Conservation (phyloP, 2,888 invertebrate species). For the Drosophila limbata region DNA sequence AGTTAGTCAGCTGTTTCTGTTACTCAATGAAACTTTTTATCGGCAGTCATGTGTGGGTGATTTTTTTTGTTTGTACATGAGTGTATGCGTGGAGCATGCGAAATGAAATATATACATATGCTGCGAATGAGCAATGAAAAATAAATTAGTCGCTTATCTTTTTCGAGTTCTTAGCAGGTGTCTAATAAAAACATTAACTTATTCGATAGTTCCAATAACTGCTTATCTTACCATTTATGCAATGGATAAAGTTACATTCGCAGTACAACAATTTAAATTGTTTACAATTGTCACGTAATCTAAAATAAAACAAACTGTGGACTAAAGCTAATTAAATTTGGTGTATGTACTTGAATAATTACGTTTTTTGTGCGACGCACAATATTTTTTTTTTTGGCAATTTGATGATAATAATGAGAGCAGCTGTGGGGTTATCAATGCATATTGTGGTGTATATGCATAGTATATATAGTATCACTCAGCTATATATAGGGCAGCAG, state of each 20-base stretch:
- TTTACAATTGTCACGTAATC: constrained; percentile 28
- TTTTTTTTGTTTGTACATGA: constrained; percentile 1
- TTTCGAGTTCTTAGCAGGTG: constrained; percentile 7
- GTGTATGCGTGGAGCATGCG: background rate
- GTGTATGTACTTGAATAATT: constrained; percentile 5
- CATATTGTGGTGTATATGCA: constrained; percentile 21
- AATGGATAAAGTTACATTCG: constrained; percentile 3
- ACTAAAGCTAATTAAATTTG: background rate
- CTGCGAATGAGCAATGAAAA: background rate
- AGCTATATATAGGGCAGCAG: constrained; percentile 26
- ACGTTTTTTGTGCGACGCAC: constrained; percentile 1
- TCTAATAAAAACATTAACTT: constrained; percentile 15
- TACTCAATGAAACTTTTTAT: constrained; percentile 62
- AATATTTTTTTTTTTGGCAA: constrained; percentile 32
- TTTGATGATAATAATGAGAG: constrained; percentile 39
- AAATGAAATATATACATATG: constrained; percentile 9
- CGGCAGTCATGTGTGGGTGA: constrained; percentile 31
- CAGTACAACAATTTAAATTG: constrained; percentile 8
- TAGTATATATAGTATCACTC: constrained; percentile 25
- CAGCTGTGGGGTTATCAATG: constrained; percentile 50
- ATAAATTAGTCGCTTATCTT: constrained; percentile 15
- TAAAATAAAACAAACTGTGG: background rate
- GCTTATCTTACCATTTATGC: constrained; percentile 31
- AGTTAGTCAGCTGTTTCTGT: constrained; percentile 59
- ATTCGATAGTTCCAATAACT: constrained; percentile 22